Evolutionary conservation across 1,140 invertebrate species (phyloP), one percentile per base, ranked within the genome.

Genomic region (Drosophila auraria): DNA sequence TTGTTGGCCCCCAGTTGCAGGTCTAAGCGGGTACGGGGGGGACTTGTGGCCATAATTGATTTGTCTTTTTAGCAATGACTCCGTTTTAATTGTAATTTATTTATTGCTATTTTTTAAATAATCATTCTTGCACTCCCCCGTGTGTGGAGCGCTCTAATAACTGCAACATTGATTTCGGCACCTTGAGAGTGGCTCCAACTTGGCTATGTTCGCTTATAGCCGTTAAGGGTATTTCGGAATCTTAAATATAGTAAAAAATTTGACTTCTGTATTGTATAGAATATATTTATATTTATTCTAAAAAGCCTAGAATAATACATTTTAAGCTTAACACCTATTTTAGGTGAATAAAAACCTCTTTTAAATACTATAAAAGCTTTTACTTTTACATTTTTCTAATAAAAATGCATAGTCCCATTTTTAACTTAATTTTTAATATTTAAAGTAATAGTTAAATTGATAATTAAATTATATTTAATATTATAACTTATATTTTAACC

Each of bases 51-150:
- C 23, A 54, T 68, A 71, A 82, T 87, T 87, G 60, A 80, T 63
- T 58, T 78, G 80, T 83, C 65, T 78, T 84, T 77, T 73, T 87
- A 86, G 82, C 82, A 86, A 86, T 87, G 83, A 87, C 83, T 87
- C 47, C 76, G 77, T 80, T 87, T 87, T 74, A 66, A 45, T 73
- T 68, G 58, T 70, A 23, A 36, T 38, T 40, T n/a, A 25, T 23
- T 56, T 23, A 5, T 11, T 8, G 9, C 20, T 53, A 6, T 54
- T 56, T 56, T 9, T 23, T 36, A 36, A 36, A 54, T 40, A 56
- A 56, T 40, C 15, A 23, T 5, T 23, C 12, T 25, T n/a, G 53
- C 53, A 54, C 53, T 54, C 53, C 53, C 53, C 33, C 53, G 5
- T 50, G 11, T 80, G 49, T 30, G 27, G 27, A 83, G 83, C 83